Percentiles rank a stretch among this genome's conserved stretches.
Evolutionary conservation across 2,797 vertebrate species (phyloP).

Genomic region (Microchirus variegatus): DNA sequence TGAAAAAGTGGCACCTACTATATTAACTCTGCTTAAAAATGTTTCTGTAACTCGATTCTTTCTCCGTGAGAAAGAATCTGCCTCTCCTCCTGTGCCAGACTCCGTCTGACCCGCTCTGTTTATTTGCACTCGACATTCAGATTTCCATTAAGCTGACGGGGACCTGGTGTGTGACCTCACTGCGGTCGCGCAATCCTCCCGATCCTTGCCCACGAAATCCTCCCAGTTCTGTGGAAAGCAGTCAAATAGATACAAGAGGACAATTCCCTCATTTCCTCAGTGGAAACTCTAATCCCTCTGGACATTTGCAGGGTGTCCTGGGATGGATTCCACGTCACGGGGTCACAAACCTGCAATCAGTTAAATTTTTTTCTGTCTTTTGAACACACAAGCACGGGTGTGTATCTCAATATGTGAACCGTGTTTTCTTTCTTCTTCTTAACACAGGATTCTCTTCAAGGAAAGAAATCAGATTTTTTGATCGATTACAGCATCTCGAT

Average conservation of each 20-base stretch:
- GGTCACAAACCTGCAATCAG: slow-evolving; percentile 51
- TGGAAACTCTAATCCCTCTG: slow-evolving; percentile 49
- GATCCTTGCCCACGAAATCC: slow-evolving; percentile 31
- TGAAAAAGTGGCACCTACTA: slow-evolving; percentile 10
- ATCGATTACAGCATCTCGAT: no score
- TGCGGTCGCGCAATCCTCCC: slow-evolving; percentile 10
- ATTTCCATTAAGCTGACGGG: neutral
- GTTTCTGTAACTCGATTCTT: slow-evolving; percentile 37
- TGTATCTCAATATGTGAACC: neutral
- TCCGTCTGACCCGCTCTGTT: slow-evolving; percentile 18
- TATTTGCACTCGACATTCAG: slow-evolving; percentile 16
- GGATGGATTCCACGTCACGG: slow-evolving; percentile 28
- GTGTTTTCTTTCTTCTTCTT: no score
- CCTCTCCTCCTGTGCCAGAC: slow-evolving; percentile 13
- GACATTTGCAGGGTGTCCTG: slow-evolving; percentile 58
- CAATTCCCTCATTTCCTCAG: slow-evolving; percentile 2
- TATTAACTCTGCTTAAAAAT: slow-evolving; percentile 14
- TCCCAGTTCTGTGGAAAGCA: slow-evolving; percentile 14
- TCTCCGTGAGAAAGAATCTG: slow-evolving; percentile 3
- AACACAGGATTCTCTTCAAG: no score
- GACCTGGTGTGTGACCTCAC: slow-evolving; percentile 10
- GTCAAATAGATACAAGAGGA: slow-evolving; percentile 26
- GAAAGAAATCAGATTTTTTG: no score
- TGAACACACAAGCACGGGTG: no score
- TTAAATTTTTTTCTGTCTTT: slow-evolving; percentile 19